Conservation (phyloP, 2,797 vertebrate genomes). For the Pelochelys cantorii region DNA sequence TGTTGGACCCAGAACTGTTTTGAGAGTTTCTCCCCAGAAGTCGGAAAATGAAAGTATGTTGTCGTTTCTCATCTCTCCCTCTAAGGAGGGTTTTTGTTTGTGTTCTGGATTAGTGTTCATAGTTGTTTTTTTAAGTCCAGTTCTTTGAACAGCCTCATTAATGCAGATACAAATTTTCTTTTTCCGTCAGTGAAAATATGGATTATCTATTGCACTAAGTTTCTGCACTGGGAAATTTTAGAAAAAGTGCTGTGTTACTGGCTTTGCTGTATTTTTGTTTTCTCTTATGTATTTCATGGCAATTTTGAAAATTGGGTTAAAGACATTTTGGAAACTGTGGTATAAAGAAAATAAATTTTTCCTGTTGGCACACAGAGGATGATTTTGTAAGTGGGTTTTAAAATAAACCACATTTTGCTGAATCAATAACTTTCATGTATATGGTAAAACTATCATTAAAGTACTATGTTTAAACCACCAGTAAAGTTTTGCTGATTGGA, state of each 20-base stretch:
- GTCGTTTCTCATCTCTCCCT: conserved; percentile 63
- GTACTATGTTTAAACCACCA: not conserved
- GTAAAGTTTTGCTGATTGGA: not conserved
- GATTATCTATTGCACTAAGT: not conserved
- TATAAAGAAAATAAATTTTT: not conserved
- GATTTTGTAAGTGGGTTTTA: conserved; percentile 43
- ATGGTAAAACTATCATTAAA: conserved; percentile 47
- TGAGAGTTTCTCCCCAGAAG: conserved; percentile 51
- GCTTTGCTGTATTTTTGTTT: not conserved
- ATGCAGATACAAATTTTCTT: not conserved
- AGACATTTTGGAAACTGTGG: not conserved
- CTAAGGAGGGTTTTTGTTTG: conserved; percentile 60
- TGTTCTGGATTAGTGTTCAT: conserved; percentile 35
- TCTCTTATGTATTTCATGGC: not conserved
- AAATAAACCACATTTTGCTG: conserved; percentile 53
- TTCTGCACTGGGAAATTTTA: not conserved
- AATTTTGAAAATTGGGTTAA: conserved; percentile 14
- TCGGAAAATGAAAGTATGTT: conserved; percentile 70
- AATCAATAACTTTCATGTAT: conserved; percentile 28
- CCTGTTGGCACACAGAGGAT: not conserved
- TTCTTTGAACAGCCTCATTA: conserved; percentile 3
- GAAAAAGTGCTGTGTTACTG: not conserved
- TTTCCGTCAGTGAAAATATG: not conserved
- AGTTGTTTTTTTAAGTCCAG: not conserved
- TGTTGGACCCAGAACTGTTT: conserved; percentile 43